Base-by-base conservation (phyloP, 2,888 invertebrate species). In the Theodoxus fluviatilis region DNA sequence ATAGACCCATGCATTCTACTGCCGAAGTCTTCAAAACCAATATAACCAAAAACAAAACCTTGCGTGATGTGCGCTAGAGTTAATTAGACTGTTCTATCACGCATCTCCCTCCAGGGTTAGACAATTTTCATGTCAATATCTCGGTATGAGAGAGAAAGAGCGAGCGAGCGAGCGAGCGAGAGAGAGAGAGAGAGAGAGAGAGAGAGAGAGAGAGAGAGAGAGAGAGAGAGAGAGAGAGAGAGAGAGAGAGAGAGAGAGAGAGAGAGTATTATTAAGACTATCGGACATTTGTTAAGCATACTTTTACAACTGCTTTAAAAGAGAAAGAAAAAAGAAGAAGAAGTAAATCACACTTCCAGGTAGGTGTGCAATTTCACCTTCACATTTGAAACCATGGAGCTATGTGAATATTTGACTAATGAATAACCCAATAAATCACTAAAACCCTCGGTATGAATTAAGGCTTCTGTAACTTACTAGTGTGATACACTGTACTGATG, bases 171-270 rank as follows among this genome's bases (percentile, higher is more conserved):
- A 12, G 43, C 15, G 43, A 12, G 43, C 15, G 15, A 7, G 43
- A 12, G 43, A 7, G 59, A 6, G 22, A 31, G 59, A 31, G 28
- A 31, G 59, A 3, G 59, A n/a, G 59, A 18, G 31, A 9, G 28
- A 6, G 1, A 22, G 28, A n/a, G 7, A 9, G 59, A 18, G 49
- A 63, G 47, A 43, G 33, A 59, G 47, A 25, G 31, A 18, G 35
- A 61, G 15, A 47, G 22, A 49, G 25, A 49, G 37, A 65, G 64
- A 49, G n/a, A 33, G 25, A 49, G 52, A 47, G 49, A 57, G 33
- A 61, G 6, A 12, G 28, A 28, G 57, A 68, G 28, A 68, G 57
- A 68, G 38, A 61, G 68, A 59, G 28, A 25, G 37, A 40, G 47
- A 40, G 43, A 4, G 31, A 22, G 57, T 18, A n/a, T 2, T 38